phyloP scores from a whole-genome alignment of 2,113 vertebrate species.

The Mobula birostris region DNA sequence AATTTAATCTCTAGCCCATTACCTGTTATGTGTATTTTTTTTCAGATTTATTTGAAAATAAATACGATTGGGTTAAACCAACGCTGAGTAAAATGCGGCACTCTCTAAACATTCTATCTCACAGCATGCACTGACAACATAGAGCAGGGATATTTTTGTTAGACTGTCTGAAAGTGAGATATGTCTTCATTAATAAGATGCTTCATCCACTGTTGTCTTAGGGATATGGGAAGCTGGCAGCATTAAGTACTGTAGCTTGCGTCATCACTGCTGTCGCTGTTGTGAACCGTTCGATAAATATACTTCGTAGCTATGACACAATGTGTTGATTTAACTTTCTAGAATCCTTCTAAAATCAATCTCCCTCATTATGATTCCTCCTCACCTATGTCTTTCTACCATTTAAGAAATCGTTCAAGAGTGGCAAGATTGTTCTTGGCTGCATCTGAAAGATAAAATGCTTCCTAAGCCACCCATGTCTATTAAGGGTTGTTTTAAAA shows the following conservation, averaged over 20 bases:
- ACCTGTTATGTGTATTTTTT: neutral
- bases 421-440: neutral
- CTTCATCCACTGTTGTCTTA: constrained; percentile 24
- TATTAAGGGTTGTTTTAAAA: no score
- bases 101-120: neutral
- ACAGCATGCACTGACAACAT: neutral
- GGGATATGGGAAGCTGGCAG: constrained; percentile 33
- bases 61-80: neutral
- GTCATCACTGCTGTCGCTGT: constrained; percentile 11
- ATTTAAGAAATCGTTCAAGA: neutral
- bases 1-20: neutral
- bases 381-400: neutral
- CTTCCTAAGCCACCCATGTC: neutral
- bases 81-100: neutral
- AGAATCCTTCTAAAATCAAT: neutral
- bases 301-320: constrained; percentile 9
- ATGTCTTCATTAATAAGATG: constrained; percentile 24
- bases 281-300: constrained; percentile 25
- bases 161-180: constrained; percentile 2
- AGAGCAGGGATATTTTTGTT: neutral
- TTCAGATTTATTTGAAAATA: neutral
- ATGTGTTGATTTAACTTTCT: constrained; percentile 14
- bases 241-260: constrained; percentile 6
- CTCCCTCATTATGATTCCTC: neutral
- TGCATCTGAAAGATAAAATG: neutral